These are phyloP conservation scores for Mamestra configurata DNA, from an alignment of 1,140 invertebrate species.

Conservation along the genomic window DNA sequence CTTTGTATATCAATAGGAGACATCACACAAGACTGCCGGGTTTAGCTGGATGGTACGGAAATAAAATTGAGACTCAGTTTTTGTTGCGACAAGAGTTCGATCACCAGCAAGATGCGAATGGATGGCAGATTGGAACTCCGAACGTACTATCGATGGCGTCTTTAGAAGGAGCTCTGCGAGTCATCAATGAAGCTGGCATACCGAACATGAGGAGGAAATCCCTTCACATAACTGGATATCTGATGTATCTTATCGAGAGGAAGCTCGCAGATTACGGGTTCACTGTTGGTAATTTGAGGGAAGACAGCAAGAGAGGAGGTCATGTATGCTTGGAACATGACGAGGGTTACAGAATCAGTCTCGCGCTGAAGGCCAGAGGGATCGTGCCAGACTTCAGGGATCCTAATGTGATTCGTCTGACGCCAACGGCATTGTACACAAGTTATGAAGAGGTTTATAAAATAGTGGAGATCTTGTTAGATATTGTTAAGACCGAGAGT, in stretches of 20 bases:
- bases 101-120: slow-evolving; percentile 71
- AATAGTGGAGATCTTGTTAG: slow-evolving; percentile 70
- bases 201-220: slow-evolving; percentile 75
- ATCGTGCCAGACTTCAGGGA: slow-evolving; percentile 74
- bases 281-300: slow-evolving; percentile 68
- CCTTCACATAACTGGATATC: slow-evolving; percentile 73
- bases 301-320: slow-evolving; percentile 75
- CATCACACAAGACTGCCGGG: slow-evolving; percentile 73
- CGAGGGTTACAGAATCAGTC: slow-evolving; percentile 76
- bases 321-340: slow-evolving; percentile 77
- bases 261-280: slow-evolving; percentile 70
- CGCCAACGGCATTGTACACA: slow-evolving; percentile 74
- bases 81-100: slow-evolving; percentile 76
- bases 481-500: slow-evolving; percentile 69
- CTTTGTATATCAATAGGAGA: slow-evolving; percentile 76
- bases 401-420: slow-evolving; percentile 75
- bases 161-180: slow-evolving; percentile 73
- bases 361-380: slow-evolving; percentile 67
- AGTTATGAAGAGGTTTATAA: slow-evolving; percentile 76
- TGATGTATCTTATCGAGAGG: slow-evolving; percentile 78
- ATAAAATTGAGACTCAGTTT: slow-evolving; percentile 75
- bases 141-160: slow-evolving; percentile 71
- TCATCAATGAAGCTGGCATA: slow-evolving; percentile 74
- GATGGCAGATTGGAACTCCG: slow-evolving; percentile 80
- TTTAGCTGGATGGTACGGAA: slow-evolving; percentile 79